A percentile compares a stretch with the other conserved stretches of the same genome.
These are phyloP conservation scores for Nesogale talazaci DNA, from an alignment of 2,113 vertebrate genomes.

Conservation along the genomic window DNA sequence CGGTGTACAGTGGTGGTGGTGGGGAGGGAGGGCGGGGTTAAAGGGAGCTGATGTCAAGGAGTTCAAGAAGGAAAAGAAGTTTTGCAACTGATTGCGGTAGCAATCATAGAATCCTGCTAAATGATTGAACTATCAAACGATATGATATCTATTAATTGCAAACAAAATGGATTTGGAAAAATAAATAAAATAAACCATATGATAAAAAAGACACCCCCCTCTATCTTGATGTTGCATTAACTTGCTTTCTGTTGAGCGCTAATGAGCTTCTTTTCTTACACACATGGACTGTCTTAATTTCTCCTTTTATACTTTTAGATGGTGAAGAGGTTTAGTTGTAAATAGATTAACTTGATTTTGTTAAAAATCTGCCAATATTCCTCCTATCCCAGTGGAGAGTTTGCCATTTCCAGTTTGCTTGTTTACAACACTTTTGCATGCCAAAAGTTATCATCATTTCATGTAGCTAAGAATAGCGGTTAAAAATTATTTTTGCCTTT, in stretches of 20 bases:
- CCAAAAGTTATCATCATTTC: constrained; percentile 36
- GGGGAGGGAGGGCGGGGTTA: too few species aligned
- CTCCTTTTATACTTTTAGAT: not conserved
- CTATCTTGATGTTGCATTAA: not conserved
- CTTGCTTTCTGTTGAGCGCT: not conserved
- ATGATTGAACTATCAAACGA: too few species aligned
- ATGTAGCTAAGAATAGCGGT: constrained; percentile 17
- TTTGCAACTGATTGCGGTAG: too few species aligned
- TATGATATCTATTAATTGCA: too few species aligned
- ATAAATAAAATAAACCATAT: too few species aligned
- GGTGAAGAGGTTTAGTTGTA: not conserved
- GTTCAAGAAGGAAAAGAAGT: too few species aligned
- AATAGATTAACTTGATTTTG: not conserved
- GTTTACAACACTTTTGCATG: not conserved
- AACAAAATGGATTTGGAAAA: too few species aligned
- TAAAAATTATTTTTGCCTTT: constrained; percentile 8
- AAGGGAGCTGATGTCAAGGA: too few species aligned
- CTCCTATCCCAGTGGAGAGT: not conserved
- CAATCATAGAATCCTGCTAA: too few species aligned
- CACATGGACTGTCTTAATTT: not conserved
- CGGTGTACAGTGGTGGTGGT: too few species aligned
- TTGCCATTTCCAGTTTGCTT: not conserved
- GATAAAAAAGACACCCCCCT: too few species aligned
- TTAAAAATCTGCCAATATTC: not conserved
- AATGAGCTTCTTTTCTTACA: not conserved